Base-by-base conservation (phyloP, 2,113 vertebrate genomes). In the Oncorhynchus clarkii region DNA sequence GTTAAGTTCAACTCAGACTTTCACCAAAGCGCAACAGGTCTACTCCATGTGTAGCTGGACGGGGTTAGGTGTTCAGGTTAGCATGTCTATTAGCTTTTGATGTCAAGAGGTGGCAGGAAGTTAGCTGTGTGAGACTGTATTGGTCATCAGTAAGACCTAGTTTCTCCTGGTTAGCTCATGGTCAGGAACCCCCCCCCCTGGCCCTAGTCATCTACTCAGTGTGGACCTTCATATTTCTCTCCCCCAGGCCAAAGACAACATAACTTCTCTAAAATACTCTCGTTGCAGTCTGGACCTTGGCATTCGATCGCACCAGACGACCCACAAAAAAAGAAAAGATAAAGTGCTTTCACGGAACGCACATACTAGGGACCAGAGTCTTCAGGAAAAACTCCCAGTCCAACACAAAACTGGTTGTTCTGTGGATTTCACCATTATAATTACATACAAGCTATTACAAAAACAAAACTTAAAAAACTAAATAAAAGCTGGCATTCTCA, bases 31-130 rank as follows among this genome's bases (percentile, higher is more conserved):
- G 12, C 11, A 51, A 51, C 49, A 51, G 49, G 20, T 22, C n/a
- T 60, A 60, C 59, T 60, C 20, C 4, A 4, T n/a, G 20, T 62
- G 18, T 54, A 54, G 59, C 18, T 62, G 59, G 59, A 2, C 1
- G n/a, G 18, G n/a, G 59, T 22, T 7, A 39, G 67, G 31, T 78
- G 20, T 11, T 74, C 84, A 88, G 85, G 78, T 86, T 80, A 59
- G 66, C 57, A 71, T 83, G 82, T 83, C 82, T 75, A 78, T 76
- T 54, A 18, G 51, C 51, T 54, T 54, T 5, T 54, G 11, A 74
- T 71, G 76, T 85, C 87, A 87, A 84, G 76, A 81, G 67, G 73
- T 79, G 85, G 85, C 83, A 82, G 51, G 51, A 54, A 82, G 26
- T 29, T 67, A 31, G 80, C 82, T 88, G 85, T 54, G 51, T 54